Percentiles rank a stretch among this genome's conserved stretches.
These are phyloP conservation scores for Cetoscarus ocellatus DNA, from an alignment of 2,797 vertebrate genomes.

Conservation along the genomic window DNA sequence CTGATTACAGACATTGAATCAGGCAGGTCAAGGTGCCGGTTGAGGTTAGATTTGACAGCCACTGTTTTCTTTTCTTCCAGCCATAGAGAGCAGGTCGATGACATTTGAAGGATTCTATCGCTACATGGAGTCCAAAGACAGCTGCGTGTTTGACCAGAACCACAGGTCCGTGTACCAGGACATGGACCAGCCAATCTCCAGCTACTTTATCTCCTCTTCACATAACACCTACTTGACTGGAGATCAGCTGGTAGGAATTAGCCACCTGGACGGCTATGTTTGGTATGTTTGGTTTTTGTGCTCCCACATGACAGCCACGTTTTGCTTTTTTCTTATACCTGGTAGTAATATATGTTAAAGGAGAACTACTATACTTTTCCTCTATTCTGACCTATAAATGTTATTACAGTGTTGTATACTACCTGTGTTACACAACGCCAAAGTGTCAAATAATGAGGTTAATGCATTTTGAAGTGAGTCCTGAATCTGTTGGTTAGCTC, in stretches of 20 bases:
- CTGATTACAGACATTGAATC: no score
- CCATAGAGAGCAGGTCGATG: slow-evolving; percentile 77
- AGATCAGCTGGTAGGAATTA: slow-evolving; percentile 88
- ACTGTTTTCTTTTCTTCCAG: slow-evolving; percentile 73
- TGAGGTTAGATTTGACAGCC: not conserved
- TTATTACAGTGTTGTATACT: no score
- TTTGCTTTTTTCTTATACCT: no score
- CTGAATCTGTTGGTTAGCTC: no score
- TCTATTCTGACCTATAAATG: no score
- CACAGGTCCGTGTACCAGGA: slow-evolving; percentile 86
- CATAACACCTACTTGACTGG: slow-evolving; percentile 92
- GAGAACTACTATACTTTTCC: no score
- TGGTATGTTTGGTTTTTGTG: slow-evolving; percentile 75
- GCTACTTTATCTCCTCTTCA: slow-evolving; percentile 92
- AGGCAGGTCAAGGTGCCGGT: no score
- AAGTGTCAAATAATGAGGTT: no score
- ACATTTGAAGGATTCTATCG: slow-evolving; percentile 90
- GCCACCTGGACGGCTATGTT: slow-evolving; percentile 87
- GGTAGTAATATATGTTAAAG: no score
- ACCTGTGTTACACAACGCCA: no score
- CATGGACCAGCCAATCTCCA: slow-evolving; percentile 86
- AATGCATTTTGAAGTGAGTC: no score
- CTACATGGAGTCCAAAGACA: slow-evolving; percentile 87
- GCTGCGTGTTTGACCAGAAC: slow-evolving; percentile 79
- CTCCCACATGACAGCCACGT: not conserved